phyloP scores from a whole-genome alignment of 1,140 invertebrate species.

The Xylocopa sonorina region DNA sequence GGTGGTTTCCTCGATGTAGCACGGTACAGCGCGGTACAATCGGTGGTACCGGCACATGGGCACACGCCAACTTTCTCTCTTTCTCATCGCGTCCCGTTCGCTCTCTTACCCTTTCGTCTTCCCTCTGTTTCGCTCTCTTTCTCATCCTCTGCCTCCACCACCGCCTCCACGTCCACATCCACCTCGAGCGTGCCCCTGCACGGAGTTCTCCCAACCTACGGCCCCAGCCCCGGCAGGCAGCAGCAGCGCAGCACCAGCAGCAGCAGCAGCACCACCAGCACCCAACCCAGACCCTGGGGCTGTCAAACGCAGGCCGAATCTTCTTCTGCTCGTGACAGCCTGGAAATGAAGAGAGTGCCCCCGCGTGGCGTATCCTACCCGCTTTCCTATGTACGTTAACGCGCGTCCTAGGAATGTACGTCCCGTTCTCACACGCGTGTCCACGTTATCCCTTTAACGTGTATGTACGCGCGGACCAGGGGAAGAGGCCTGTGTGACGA shows the following conservation, averaged over 20 bases:
- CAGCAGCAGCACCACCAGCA: constrained; percentile 57
- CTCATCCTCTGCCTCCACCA: constrained; percentile 64
- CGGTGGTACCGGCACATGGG: constrained; percentile 65
- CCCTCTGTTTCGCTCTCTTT: constrained; percentile 50
- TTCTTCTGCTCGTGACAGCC: constrained; percentile 82
- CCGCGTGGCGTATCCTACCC: constrained; percentile 69
- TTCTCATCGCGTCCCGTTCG: constrained; percentile 52
- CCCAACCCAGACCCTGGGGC: constrained; percentile 79
- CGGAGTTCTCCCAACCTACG: constrained; percentile 65
- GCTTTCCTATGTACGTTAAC: constrained; percentile 69
- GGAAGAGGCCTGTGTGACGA: constrained; percentile 51
- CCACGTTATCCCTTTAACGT: constrained; percentile 66
- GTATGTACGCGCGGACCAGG: too few species aligned
- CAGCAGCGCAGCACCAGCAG: constrained; percentile 45
- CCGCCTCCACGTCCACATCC: constrained; percentile 58
- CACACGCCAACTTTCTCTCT: constrained; percentile 66
- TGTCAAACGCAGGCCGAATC: constrained; percentile 82
- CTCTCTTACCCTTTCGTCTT: constrained; percentile 60
- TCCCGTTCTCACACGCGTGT: constrained; percentile 60
- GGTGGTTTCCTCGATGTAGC: constrained; percentile 64
- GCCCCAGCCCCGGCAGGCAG: constrained; percentile 45
- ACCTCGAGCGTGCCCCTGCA: constrained; percentile 68
- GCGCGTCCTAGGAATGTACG: constrained; percentile 64
- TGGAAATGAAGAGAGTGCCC: constrained; percentile 82
- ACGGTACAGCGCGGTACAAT: constrained; percentile 63